Evolutionary conservation across 2,797 vertebrate species (phyloP), one percentile per base, ranked within the genome.

Genomic region (Nyctibius grandis): DNA sequence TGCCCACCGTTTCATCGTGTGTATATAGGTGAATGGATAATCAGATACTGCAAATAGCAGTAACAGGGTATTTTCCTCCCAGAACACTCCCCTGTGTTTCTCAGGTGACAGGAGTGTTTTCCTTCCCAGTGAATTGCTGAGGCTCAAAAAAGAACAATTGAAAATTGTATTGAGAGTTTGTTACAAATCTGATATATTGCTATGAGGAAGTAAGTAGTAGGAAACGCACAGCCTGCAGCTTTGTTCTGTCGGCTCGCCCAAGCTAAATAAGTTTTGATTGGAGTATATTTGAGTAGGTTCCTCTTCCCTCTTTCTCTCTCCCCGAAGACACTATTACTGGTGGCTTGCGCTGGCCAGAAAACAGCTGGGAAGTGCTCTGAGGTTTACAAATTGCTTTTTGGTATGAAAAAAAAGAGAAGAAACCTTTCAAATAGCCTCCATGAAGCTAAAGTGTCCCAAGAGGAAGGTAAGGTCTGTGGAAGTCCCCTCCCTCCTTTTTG

Each of bases 141-240:
- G 33, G 31, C 48, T 89, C n/a, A 54, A 36, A 68, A 63, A 74
- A 85, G 25, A 92, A 18, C 3, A 33, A 42, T 0, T 65, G 79
- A 47, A 74, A 92, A 92, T 92, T 33, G 29, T 44, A 63, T 80
- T 81, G 79, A 53, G 84, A 59, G 28, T 84, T 75, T 92, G 61
- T 92, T 88, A 86, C 65, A 93, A 86, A 87, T 91, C 40, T 21
- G 31, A 67, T 78, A 28, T 50, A 64, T 54, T 78, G 34, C 85
- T 65, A 9, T 73, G 57, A 88, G 82, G 50, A 83, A 9, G 40
- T 65, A 88, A 63, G 1, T 6, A 42, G 57, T 18, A 34, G 25
- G 36, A 77, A 88, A 57, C 22, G 44, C 33, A 33, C 42, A 86
- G 61, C 92, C 79, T 90, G 82, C 57, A 84, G 94, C 73, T 54